Conservation (phyloP, 2,888 invertebrate genomes). For the Crocallis elinguaria region DNA sequence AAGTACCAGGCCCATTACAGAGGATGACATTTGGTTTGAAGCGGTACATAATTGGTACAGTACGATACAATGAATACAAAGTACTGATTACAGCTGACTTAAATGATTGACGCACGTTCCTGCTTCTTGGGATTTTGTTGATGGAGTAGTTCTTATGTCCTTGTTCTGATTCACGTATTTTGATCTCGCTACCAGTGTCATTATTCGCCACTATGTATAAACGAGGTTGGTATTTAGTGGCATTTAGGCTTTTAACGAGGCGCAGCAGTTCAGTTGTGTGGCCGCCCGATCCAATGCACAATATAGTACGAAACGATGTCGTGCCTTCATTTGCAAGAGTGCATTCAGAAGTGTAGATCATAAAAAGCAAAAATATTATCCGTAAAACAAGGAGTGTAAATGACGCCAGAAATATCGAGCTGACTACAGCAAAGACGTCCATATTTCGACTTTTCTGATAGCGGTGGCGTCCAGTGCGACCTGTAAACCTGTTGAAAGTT, state of each 20-base stretch:
- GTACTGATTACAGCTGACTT: conserved; percentile 92
- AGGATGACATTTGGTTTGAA: conserved; percentile 92
- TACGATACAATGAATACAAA: conserved; percentile 87
- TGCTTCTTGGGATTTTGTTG: conserved; percentile 90
- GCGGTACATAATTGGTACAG: conserved; percentile 88
- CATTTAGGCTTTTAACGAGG: conserved; percentile 86
- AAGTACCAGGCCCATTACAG: conserved; percentile 98
- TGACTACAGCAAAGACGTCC: conserved; percentile 13
- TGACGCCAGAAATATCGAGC: conserved; percentile 7
- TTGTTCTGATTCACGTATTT: conserved; percentile 84
- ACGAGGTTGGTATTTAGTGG: conserved; percentile 88
- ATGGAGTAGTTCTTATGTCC: conserved; percentile 72
- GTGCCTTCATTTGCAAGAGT: conserved; percentile 43
- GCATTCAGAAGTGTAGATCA: conserved; percentile 54
- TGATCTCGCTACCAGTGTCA: conserved; percentile 90
- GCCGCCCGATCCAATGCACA: conserved; percentile 93
- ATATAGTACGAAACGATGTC: conserved; percentile 75
- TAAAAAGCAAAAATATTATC: conserved; percentile 49
- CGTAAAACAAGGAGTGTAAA: conserved; percentile 38
- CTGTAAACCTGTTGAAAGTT: neutral
- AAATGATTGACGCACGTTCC: conserved; percentile 95
- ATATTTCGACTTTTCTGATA: conserved; percentile 1
- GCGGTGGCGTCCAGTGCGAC: neutral
- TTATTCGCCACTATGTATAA: conserved; percentile 91
- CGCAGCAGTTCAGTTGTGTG: conserved; percentile 98